Percentiles rank a stretch among this genome's conserved stretches.
These are phyloP conservation scores for Conger conger DNA, from an alignment of 2,113 vertebrate genomes.

Conservation along the genomic window DNA sequence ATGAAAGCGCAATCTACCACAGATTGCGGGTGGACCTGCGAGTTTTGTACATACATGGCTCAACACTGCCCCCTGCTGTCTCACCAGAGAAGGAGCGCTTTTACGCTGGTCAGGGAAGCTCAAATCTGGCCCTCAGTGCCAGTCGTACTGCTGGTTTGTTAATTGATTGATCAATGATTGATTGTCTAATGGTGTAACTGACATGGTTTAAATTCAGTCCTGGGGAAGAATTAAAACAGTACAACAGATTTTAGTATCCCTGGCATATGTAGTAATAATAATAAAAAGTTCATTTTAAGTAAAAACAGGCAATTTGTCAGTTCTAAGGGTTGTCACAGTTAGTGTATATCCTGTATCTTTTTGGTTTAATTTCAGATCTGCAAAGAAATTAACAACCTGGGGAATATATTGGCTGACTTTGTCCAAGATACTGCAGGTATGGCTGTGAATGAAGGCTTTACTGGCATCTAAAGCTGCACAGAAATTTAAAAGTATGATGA, in stretches of 20 bases:
- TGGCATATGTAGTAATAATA: too few relatives aligned
- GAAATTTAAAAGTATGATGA: too few relatives aligned
- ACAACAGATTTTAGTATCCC: too few relatives aligned
- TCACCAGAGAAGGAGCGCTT: background rate
- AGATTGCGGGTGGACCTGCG: background rate
- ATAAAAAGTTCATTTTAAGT: background rate
- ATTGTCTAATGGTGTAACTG: too few relatives aligned
- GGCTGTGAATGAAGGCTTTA: background rate
- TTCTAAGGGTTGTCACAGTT: background rate
- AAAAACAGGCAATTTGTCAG: background rate
- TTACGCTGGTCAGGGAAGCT: background rate
- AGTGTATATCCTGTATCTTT: background rate
- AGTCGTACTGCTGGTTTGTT: too few relatives aligned
- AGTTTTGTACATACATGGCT: background rate
- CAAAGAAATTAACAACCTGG: constrained; percentile 79
- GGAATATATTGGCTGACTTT: constrained; percentile 76
- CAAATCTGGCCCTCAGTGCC: too few relatives aligned
- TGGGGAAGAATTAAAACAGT: too few relatives aligned
- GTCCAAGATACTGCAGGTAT: constrained; percentile 77
- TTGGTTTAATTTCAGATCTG: constrained; percentile 72
- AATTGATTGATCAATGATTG: too few relatives aligned
- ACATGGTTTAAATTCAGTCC: too few relatives aligned
- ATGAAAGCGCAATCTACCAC: too few relatives aligned
- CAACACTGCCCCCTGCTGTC: constrained; percentile 26
- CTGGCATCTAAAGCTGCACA: background rate